A percentile compares a stretch with the other conserved stretches of the same genome.
These are phyloP conservation scores for Lineus longissimus DNA, from an alignment of 1,140 invertebrate genomes.

Conservation along the genomic window DNA sequence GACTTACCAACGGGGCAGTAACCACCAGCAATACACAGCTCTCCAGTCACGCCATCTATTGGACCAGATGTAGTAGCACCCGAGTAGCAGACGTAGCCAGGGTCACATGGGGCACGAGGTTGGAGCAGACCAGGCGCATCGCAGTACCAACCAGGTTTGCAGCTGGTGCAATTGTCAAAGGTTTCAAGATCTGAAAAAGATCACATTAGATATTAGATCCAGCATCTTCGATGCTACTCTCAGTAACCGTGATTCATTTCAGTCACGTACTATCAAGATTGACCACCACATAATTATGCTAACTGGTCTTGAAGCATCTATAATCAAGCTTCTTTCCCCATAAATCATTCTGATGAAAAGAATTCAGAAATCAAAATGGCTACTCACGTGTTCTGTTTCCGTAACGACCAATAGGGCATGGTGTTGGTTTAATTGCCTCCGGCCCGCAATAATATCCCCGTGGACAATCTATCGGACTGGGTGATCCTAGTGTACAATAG, in stretches of 20 bases:
- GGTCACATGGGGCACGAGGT: conserved; percentile 43
- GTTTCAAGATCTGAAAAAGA: conserved; percentile 29
- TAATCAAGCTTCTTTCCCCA: too few species aligned
- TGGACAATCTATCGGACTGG: conserved; percentile 30
- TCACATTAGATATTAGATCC: neutral
- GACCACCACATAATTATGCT: too few species aligned
- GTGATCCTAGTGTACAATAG: conserved; percentile 40
- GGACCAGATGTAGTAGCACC: conserved; percentile 43
- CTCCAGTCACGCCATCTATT: conserved; percentile 40
- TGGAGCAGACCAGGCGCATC: conserved; percentile 43
- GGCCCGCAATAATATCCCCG: conserved; percentile 41
- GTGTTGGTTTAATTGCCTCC: conserved; percentile 28
- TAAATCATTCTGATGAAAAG: too few species aligned
- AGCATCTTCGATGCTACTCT: neutral
- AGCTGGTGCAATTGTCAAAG: conserved; percentile 31
- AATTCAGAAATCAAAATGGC: too few species aligned
- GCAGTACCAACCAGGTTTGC: conserved; percentile 45
- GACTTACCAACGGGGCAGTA: conserved; percentile 42
- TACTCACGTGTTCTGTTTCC: conserved; percentile 34
- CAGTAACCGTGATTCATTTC: too few species aligned
- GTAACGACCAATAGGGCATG: conserved; percentile 46
- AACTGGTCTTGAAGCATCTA: too few species aligned
- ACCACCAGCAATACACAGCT: conserved; percentile 41
- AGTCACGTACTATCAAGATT: too few species aligned
- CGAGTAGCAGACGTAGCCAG: conserved; percentile 40